phyloP scores from a whole-genome alignment of 2,113 vertebrate species.

The Aphelocoma coerulescens region DNA sequence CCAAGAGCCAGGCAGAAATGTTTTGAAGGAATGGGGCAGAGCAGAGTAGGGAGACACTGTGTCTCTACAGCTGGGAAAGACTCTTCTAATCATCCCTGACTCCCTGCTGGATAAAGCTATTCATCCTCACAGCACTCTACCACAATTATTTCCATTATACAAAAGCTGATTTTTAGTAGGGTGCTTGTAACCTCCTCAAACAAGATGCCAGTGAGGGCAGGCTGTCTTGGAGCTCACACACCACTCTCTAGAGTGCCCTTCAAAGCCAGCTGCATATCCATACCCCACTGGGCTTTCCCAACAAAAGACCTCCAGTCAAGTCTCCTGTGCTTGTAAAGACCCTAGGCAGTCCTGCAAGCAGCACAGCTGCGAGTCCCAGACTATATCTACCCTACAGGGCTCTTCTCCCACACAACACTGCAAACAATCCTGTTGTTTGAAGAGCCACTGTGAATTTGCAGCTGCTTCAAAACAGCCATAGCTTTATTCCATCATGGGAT shows the following conservation, averaged over 20 bases:
- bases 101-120: slow-evolving; percentile 10
- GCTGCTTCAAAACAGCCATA: not conserved
- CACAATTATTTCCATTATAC: slow-evolving; percentile 18
- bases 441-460: not conserved
- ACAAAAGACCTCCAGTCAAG: not conserved
- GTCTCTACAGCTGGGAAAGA: not conserved
- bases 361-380: not conserved
- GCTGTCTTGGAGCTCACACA: not conserved
- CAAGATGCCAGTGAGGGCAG: not conserved
- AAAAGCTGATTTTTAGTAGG: not conserved
- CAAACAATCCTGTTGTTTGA: not conserved
- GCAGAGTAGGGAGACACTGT: not conserved
- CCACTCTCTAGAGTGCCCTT: not conserved
- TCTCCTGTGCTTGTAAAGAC: not conserved
- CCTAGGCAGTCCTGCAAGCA: not conserved
- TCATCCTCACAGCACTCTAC: not conserved
- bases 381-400: not conserved
- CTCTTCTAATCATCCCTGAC: not conserved
- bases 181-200: not conserved
- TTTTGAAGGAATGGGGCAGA: not conserved
- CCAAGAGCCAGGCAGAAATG: not conserved
- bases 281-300: not conserved
- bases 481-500: not conserved
- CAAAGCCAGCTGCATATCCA: not conserved
- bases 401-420: not conserved